These are phyloP conservation scores for Plagiodera versicolora DNA, from an alignment of 2,888 invertebrate genomes.

Conservation along the genomic window DNA sequence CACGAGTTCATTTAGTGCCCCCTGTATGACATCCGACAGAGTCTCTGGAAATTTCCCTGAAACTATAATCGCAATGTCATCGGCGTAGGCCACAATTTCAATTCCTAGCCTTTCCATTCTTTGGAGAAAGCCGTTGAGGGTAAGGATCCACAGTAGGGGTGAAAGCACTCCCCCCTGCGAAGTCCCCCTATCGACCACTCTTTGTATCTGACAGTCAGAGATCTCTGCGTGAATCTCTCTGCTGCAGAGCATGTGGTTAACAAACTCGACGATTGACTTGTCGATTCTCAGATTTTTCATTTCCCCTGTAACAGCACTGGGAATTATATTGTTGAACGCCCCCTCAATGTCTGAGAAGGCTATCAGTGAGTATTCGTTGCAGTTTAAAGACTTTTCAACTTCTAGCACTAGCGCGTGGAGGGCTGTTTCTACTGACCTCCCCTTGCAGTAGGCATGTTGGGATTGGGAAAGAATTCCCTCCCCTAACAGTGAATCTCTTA, in stretches of 20 bases:
- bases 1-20: conserved; percentile 1
- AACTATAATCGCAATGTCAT: not conserved
- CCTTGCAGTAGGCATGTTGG: not conserved
- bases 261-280: no score
- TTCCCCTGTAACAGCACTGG: no score
- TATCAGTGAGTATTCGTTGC: conserved; percentile 2
- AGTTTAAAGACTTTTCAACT: conserved; percentile 4
- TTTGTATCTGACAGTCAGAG: not conserved
- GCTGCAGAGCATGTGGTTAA: no score
- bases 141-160: no score
- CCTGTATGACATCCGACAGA: not conserved
- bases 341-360: not conserved
- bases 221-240: not conserved
- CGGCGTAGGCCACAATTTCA: no score
- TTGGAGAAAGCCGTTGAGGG: no score
- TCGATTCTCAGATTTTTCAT: no score
- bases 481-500: not conserved
- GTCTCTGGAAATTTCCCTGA: not conserved
- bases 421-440: not conserved
- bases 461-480: not conserved
- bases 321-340: no score
- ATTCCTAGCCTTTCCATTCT: no score
- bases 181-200: not conserved
- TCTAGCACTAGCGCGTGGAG: not conserved
- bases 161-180: not conserved